phyloP scores from a whole-genome alignment of 2,888 invertebrate species.

The Chironomus tentans region DNA sequence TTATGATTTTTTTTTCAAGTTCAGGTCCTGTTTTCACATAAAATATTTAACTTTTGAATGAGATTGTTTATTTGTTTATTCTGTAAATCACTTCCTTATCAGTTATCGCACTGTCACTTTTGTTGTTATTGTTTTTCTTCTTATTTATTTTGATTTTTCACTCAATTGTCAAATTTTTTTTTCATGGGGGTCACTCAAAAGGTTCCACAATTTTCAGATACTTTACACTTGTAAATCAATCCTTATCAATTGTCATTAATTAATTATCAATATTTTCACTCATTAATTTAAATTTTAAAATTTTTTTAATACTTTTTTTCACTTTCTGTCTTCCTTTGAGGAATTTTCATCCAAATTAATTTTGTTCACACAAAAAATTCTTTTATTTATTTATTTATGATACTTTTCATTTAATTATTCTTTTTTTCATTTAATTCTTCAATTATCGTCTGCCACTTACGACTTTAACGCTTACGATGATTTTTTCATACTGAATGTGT shows the following conservation, averaged over 20 bases:
- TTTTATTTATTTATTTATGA: background rate
- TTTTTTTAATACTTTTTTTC: background rate
- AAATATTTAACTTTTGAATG: background rate
- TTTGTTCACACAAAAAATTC: background rate
- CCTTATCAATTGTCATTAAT: no score
- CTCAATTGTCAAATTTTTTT: background rate
- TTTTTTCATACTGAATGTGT: slow-evolving; percentile 26
- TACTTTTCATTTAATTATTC: background rate
- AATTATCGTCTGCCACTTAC: slow-evolving; percentile 14
- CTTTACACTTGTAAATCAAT: no score
- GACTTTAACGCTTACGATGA: slow-evolving; percentile 26
- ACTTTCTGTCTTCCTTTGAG: no score
- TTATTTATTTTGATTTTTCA: slow-evolving; percentile 2
- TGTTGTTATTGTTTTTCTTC: background rate
- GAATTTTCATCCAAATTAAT: background rate
- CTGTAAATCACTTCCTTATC: slow-evolving; percentile 1
- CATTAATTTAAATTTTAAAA: no score
- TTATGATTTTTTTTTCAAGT: no score
- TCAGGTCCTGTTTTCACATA: no score
- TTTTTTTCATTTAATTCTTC: slow-evolving; percentile 1
- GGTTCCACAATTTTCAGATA: no score
- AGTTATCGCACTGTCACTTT: slow-evolving; percentile 5
- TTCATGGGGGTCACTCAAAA: no score
- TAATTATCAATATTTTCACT: no score
- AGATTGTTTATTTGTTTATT: background rate